Conservation (phyloP, 2,888 invertebrate species). For the Mactromeris polynyma region DNA sequence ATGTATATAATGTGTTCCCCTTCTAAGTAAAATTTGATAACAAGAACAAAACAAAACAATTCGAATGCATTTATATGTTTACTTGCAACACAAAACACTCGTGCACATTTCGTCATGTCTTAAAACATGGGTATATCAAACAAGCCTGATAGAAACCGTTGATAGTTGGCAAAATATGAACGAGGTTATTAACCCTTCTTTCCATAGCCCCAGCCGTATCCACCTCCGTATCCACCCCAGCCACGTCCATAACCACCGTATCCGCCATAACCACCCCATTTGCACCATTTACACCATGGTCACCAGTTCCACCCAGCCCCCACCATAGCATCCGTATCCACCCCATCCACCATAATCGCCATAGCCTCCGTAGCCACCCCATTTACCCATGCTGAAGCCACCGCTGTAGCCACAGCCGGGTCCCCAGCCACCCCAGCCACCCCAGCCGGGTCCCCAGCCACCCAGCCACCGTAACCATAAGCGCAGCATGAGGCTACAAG, state of each 20-base stretch:
- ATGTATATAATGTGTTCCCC: too few species aligned
- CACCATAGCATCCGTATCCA: neutral
- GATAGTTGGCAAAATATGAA: neutral
- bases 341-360: neutral
- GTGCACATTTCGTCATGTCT: too few species aligned
- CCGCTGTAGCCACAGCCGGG: neutral
- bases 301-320: too few species aligned
- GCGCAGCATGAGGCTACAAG: neutral
- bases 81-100: too few species aligned
- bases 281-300: neutral
- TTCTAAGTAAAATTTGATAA: too few species aligned
- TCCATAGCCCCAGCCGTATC: neutral
- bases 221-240: neutral
- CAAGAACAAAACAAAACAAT: too few species aligned
- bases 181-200: neutral
- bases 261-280: slow-evolving; percentile 3
- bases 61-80: too few species aligned
- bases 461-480: neutral
- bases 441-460: neutral
- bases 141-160: neutral
- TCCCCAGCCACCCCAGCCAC: neutral
- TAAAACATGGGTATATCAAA: neutral
- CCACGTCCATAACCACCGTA: slow-evolving; percentile 3
- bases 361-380: neutral
- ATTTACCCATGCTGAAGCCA: neutral